Evolutionary conservation across 64 coral and sea anemone genomes (phyloP), one percentile per base, ranked within the genome.

Genomic region (Pocillopora verrucosa): DNA sequence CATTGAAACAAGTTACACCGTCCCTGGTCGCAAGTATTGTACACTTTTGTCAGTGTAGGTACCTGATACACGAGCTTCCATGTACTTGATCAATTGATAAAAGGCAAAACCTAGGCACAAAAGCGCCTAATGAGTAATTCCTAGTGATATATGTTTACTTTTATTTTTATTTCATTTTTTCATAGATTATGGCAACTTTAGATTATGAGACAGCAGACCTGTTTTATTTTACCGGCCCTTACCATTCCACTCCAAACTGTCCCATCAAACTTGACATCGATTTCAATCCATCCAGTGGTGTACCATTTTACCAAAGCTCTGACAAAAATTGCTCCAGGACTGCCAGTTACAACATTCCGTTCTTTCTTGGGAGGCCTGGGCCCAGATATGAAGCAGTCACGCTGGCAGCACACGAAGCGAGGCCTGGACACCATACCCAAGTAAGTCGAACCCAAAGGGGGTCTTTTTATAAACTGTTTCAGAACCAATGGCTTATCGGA

Each of bases 401-500:
- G 6, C 16, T 90, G 34, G 86, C 84, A 34, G 88, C 93, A 1
- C 93, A 94, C 36, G 93, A 94, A 64, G 88, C 80, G 19, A 90
- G 80, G 58, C 93, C 93, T 90, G 93, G 93, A 24, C 93, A 94
- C 73, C 93, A 94, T 69, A 78, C 86, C 24, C 88, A 94, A 82
- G 93, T 94, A 76, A 80, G 4, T n/a, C 2, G 1, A 25, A 1
- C 5, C 36, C 74, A 41, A 19, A 16, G 30, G 30, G 30, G 30
- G 30, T 30, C 30, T 30, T 30, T 30, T 30, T 30, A 30, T 30
- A 30, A 30, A 30, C 30, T 30, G 30, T 30, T 30, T 30, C 30
- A 30, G 30, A 30, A 30, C 30, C 30, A 30, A 30, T 30, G 30
- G 30, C 30, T 30, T 30, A 30, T 30, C 30, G 30, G 30, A 30